Evolutionary conservation across 2,113 vertebrate genomes (phyloP).

Genomic region (Geococcyx californianus): DNA sequence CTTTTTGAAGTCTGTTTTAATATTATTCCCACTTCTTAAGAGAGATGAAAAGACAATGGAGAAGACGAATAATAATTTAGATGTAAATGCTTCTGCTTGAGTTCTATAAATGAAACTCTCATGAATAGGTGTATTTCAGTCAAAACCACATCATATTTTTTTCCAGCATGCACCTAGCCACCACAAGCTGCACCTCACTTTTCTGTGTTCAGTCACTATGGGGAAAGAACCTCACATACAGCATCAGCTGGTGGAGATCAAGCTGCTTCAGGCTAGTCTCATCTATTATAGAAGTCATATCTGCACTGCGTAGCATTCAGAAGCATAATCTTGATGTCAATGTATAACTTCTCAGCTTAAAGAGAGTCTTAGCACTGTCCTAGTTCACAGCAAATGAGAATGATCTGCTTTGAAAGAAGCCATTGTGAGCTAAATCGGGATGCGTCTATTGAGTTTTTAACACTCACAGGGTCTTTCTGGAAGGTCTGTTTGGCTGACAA

Average conservation of each 20-base stretch:
- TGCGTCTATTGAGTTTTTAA: background rate
- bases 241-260: background rate
- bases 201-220: background rate
- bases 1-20: background rate
- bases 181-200: background rate
- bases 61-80: background rate
- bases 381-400: background rate
- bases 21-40: background rate
- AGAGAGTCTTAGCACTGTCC: background rate
- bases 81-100: background rate
- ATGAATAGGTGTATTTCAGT: background rate
- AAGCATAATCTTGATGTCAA: background rate
- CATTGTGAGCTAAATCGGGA: background rate
- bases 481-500: background rate
- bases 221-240: background rate
- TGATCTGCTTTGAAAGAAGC: background rate
- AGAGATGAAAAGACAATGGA: background rate
- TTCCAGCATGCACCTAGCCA: background rate
- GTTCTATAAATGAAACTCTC: background rate
- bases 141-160: background rate
- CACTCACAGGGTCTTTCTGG: background rate
- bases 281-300: background rate
- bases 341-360: background rate
- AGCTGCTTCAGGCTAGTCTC: background rate
- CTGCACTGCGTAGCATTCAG: background rate